A percentile compares a stretch with the other conserved stretches of the same genome.
Conservation (phyloP, 2,888 invertebrate species). For the Tipula lateralis region DNA sequence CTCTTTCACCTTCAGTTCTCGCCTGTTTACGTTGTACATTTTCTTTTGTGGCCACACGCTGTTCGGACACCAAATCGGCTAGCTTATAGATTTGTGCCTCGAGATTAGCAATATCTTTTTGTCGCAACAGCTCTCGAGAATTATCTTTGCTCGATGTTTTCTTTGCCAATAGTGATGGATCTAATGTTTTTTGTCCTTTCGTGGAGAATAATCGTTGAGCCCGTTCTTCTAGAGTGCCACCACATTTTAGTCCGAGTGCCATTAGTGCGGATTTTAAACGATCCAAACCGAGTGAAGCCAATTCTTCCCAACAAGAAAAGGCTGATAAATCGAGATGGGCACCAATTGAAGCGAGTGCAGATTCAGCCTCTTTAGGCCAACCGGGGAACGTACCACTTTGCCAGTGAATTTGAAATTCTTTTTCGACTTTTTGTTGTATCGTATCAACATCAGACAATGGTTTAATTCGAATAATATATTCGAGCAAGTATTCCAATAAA, state of each 20-base stretch:
- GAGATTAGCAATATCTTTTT: constrained; percentile 79
- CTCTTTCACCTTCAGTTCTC: constrained; percentile 85
- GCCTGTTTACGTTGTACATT: constrained; percentile 98
- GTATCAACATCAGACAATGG: constrained; percentile 78
- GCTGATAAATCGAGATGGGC: constrained; percentile 98
- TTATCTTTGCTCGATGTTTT: constrained; percentile 60
- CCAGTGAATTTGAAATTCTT: constrained; percentile 84
- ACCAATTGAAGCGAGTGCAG: constrained; percentile 88
- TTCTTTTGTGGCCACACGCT: constrained; percentile 88
- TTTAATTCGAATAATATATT: constrained; percentile 76
- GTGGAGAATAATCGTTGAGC: constrained; percentile 94
- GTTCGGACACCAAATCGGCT: constrained; percentile 76
- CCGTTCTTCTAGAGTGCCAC: constrained; percentile 95
- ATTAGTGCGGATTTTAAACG: constrained; percentile 94
- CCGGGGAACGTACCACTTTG: constrained; percentile 85
- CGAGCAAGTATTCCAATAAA: constrained; percentile 78
- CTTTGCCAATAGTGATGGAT: constrained; percentile 87
- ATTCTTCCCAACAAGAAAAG: constrained; percentile 94
- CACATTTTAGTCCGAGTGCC: constrained; percentile 96
- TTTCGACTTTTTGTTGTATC: constrained; percentile 71
- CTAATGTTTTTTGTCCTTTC: constrained; percentile 89
- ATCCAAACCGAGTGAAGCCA: constrained; percentile 94
- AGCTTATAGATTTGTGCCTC: constrained; percentile 89
- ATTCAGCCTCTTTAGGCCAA: constrained; percentile 94
- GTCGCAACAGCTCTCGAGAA: constrained; percentile 58